Percentiles rank a stretch among this genome's conserved stretches.
Conservation (phyloP, 2,888 invertebrate genomes). For the Dryococelus australis region DNA sequence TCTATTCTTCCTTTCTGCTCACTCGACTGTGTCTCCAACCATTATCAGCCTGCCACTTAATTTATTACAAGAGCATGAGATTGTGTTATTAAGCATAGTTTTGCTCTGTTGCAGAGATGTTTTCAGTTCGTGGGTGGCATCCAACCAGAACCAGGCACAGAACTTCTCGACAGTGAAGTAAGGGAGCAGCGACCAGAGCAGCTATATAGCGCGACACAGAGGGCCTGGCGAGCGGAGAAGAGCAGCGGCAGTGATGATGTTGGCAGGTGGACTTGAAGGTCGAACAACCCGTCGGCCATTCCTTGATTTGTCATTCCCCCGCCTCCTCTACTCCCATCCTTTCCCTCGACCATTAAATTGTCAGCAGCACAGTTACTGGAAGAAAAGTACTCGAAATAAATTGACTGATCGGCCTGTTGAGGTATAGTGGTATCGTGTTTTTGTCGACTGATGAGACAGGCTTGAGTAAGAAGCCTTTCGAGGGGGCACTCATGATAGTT, state of each 20-base stretch:
- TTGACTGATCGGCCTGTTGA: not conserved
- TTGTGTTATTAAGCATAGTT: too few species aligned
- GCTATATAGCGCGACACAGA: not conserved
- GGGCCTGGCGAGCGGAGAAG: not conserved
- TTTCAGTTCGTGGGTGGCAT: constrained; percentile 88
- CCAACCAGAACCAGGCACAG: constrained; percentile 81
- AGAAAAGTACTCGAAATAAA: not conserved
- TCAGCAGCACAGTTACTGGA: constrained; percentile 1
- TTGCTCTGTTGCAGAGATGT: constrained; percentile 75
- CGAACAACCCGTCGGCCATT: not conserved
- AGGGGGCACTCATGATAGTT: not conserved
- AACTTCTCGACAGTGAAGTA: constrained; percentile 83
- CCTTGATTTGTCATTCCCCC: not conserved
- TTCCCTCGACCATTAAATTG: not conserved
- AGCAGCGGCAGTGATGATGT: not conserved
- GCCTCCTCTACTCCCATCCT: not conserved
- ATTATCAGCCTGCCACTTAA: too few species aligned
- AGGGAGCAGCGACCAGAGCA: constrained; percentile 46
- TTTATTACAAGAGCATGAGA: too few species aligned
- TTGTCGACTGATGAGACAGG: not conserved
- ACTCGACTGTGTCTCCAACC: too few species aligned
- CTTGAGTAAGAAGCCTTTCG: not conserved
- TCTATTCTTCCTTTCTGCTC: too few species aligned
- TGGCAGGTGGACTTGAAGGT: not conserved
- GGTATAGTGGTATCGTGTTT: not conserved